Conservation (phyloP, 2,888 invertebrate species). For the Hirtodrosophila cameraria region DNA sequence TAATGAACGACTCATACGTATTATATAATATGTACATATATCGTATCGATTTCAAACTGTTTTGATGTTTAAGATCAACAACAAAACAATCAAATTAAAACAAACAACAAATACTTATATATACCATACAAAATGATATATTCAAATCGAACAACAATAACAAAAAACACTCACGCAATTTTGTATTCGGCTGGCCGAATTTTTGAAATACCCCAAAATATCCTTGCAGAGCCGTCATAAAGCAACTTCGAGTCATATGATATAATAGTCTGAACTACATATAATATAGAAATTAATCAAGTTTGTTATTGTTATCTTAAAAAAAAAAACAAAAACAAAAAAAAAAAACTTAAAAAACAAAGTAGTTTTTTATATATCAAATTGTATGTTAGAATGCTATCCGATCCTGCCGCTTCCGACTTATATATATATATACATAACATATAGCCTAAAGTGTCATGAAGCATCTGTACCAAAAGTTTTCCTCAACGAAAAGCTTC, state of each 20-base stretch:
- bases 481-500: too few species aligned
- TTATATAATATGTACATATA: conserved; percentile 44
- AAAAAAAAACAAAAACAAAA: not conserved
- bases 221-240: conserved; percentile 28
- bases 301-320: conserved; percentile 18
- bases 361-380: conserved; percentile 9
- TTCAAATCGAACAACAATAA: too few species aligned
- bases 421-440: not conserved
- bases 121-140: conserved; percentile 8
- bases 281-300: conserved; percentile 9
- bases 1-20: conserved; percentile 52
- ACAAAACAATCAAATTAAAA: conserved; percentile 19
- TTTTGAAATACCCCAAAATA: too few species aligned
- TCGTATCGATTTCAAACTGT: conserved; percentile 34
- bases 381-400: conserved; percentile 3
- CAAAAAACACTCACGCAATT: conserved; percentile 3
- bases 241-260: conserved; percentile 13
- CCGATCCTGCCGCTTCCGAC: not conserved
- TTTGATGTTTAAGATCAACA: conserved; percentile 37
- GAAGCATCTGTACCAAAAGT: too few species aligned
- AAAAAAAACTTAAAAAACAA: not conserved
- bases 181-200: conserved; percentile 44
- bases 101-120: conserved; percentile 8
- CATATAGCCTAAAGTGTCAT: not conserved
- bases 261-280: not conserved